A percentile compares a stretch with the other conserved stretches of the same genome.
Evolutionary conservation across 1,140 invertebrate species (phyloP).

Genomic region (Cyphomyrmex costatus): DNA sequence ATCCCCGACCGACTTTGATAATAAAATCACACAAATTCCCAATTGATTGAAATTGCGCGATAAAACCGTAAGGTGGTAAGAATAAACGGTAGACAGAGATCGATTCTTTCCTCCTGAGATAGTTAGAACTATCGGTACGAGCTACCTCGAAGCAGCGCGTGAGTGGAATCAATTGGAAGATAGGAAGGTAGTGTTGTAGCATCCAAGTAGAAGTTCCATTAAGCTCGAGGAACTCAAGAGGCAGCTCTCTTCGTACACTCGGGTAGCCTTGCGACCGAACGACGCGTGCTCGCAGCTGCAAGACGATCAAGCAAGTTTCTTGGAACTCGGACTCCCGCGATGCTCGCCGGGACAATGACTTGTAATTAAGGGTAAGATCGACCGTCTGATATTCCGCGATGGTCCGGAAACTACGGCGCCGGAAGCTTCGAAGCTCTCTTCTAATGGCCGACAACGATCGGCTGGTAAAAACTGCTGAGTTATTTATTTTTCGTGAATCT

Average conservation of each 20-base stretch:
- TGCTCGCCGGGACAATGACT: constrained; percentile 65
- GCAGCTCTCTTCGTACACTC: constrained; percentile 61
- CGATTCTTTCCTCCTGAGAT: constrained; percentile 51
- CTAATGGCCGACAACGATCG: constrained; percentile 31
- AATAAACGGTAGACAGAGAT: constrained; percentile 55
- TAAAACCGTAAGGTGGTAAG: constrained; percentile 40
- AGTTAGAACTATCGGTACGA: constrained; percentile 60
- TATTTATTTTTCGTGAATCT: constrained; percentile 24
- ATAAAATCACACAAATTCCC: constrained; percentile 46
- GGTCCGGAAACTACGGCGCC: constrained; percentile 37
- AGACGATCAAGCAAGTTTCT: constrained; percentile 69
- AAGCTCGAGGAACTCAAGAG: constrained; percentile 63
- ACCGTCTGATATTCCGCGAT: constrained; percentile 59
- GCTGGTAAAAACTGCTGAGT: constrained; percentile 13
- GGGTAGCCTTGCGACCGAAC: constrained; percentile 55
- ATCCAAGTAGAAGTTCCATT: constrained; percentile 71
- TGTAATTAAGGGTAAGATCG: constrained; percentile 71
- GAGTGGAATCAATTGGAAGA: constrained; percentile 72
- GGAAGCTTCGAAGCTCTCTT: constrained; percentile 22
- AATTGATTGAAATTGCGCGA: constrained; percentile 49
- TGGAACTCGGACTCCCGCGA: constrained; percentile 48
- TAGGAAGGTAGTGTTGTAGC: constrained; percentile 45
- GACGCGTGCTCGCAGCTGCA: constrained; percentile 56
- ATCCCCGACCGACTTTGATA: constrained; percentile 27
- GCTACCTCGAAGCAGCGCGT: constrained; percentile 55